Base-by-base conservation (phyloP, 2,113 vertebrate genomes). In the Boleophthalmus pectinirostris region DNA sequence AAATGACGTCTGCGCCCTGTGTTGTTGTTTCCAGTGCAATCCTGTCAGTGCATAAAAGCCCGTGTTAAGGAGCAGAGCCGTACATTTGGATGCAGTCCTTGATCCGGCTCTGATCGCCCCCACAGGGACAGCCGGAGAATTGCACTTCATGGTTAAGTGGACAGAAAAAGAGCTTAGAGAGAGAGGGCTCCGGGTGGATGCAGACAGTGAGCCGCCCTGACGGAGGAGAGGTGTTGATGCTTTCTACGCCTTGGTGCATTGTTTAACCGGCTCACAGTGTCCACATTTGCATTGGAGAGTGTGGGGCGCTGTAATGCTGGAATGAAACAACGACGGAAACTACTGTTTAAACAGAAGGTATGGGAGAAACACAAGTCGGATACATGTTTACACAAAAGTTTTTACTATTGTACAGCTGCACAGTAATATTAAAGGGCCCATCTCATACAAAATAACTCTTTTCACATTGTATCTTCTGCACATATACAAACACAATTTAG, bases 171-270 rank as follows among this genome's bases (percentile, higher is more conserved):
- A 43, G 23, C 46, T 58, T 11, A 68, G 21, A 15, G 75, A 56
- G 66, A 74, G 67, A 80, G 54, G 72, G 51, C 7, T 56, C 21
- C 38, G n/a, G 54, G 54, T 23, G 54, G 12, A 56, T 56, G 21
- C 54, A 23, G 53, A 56, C 53, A 16, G 53, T n/a, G 21, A 9
- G 54, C 1, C 8, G 49, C 24, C 81, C 43, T 12, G 78, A 51
- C 16, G 47, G 16, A 18, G 16, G 2, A 16, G 82, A 84, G 69
- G 79, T 83, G 80, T 78, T 68, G 81, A 81, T 84, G 72, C 79
- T 82, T 85, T 81, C 76, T 73, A 73, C 75, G 78, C 72, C 68
- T 63, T 51, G 47, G 61, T 79, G 80, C 74, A 82, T 80, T 78
- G 73, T 70, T 21, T 35, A 69, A 68, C 51, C 65, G 47, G 29